These are phyloP conservation scores for Oligia latruncula DNA, from an alignment of 2,888 invertebrate genomes.

Conservation along the genomic window DNA sequence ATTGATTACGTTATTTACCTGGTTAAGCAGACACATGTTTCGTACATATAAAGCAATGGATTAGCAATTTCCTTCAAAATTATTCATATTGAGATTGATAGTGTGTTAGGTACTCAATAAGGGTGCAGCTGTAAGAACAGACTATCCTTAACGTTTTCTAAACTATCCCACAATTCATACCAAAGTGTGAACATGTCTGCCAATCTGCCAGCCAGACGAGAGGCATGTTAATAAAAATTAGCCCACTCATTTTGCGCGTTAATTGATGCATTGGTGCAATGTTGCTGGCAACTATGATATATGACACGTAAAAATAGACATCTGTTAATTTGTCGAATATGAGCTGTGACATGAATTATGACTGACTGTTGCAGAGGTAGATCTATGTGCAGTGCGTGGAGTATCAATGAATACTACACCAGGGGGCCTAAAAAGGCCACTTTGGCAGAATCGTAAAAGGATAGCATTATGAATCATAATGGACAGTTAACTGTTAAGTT, in stretches of 20 bases:
- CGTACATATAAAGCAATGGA: not conserved
- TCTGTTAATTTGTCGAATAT: conserved; percentile 64
- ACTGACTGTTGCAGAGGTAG: conserved; percentile 18
- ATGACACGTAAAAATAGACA: conserved; percentile 63
- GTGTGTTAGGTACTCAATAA: not conserved
- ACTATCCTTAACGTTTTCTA: not conserved
- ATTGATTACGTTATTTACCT: no score
- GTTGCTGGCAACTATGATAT: conserved; percentile 60
- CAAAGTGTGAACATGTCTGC: conserved; percentile 45
- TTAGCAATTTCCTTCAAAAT: not conserved
- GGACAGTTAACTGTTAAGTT: no score
- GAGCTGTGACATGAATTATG: conserved; percentile 55
- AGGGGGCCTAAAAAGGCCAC: no score
- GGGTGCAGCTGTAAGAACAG: not conserved
- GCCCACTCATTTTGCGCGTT: conserved; percentile 55
- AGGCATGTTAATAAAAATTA: conserved; percentile 61
- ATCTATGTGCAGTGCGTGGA: not conserved
- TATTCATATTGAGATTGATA: not conserved
- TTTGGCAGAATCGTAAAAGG: no score
- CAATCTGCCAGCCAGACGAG: conserved; percentile 56
- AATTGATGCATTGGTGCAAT: conserved; percentile 64
- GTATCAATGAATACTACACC: not conserved
- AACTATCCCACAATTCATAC: conserved; percentile 15
- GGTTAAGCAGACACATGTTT: not conserved
- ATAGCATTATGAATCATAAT: no score